phyloP scores from a whole-genome alignment of 2,113 vertebrate species.

The Eulemur rufifrons region DNA sequence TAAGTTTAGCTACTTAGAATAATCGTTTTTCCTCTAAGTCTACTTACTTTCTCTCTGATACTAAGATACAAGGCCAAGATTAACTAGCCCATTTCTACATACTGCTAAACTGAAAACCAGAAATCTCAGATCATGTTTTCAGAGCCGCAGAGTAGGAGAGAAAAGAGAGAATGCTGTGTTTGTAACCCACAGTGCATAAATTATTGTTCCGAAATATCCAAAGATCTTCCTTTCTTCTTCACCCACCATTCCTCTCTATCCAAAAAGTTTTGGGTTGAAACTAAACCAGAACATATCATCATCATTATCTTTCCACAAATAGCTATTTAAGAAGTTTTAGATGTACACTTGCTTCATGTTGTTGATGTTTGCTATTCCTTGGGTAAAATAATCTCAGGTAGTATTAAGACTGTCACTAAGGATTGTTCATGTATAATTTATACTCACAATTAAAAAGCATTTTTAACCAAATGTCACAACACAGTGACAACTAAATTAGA shows the following conservation, averaged over 20 bases:
- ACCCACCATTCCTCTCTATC: background rate
- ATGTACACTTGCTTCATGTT: constrained; percentile 51
- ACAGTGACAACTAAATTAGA: constrained; percentile 89
- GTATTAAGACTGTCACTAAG: constrained; percentile 85
- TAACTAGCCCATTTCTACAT: background rate
- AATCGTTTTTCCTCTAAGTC: background rate
- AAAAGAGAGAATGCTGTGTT: background rate
- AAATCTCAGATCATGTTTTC: background rate
- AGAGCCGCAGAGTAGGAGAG: background rate
- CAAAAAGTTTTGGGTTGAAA: background rate
- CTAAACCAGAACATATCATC: background rate
- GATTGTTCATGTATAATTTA: constrained; percentile 89
- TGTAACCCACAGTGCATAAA: background rate
- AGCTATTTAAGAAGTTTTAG: constrained; percentile 68
- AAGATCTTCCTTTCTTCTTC: background rate
- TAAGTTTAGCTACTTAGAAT: background rate
- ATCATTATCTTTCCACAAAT: constrained; percentile 55
- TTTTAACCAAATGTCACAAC: constrained; percentile 89
- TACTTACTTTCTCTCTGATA: background rate
- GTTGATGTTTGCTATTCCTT: constrained; percentile 62
- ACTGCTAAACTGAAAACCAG: background rate
- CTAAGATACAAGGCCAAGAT: background rate
- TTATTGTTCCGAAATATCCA: background rate
- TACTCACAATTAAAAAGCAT: constrained; percentile 89
- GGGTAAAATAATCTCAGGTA: constrained; percentile 81